Conservation (phyloP, 1,140 invertebrate species). For the Epicauta chinensis region DNA sequence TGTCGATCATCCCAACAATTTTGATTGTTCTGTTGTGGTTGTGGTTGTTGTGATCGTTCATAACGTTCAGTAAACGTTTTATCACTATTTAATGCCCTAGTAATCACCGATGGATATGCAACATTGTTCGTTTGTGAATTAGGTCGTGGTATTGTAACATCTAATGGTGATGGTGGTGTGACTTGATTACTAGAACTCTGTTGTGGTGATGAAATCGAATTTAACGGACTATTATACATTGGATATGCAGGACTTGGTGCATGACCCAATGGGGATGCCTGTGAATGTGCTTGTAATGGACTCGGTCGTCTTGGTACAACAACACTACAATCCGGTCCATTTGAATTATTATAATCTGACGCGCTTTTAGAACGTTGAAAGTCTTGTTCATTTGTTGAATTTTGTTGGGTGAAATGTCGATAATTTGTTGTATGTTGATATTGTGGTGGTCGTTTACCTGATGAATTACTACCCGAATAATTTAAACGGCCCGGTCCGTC, state of each 20-base stretch:
- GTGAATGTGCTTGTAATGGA: conserved; percentile 60
- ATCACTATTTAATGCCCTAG: conserved; percentile 56
- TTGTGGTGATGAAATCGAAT: conserved; percentile 61
- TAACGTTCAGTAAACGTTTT: conserved; percentile 57
- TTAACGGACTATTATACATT: conserved; percentile 71
- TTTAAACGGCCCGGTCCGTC: conserved; percentile 56
- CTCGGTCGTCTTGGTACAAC: conserved; percentile 60
- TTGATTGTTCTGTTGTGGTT: conserved; percentile 44
- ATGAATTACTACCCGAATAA: conserved; percentile 50
- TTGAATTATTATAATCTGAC: conserved; percentile 40
- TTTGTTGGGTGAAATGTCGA: conserved; percentile 43
- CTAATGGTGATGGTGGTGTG: conserved; percentile 60
- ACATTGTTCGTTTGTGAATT: conserved; percentile 55
- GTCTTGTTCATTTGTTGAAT: conserved; percentile 56
- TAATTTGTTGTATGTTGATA: conserved; percentile 34
- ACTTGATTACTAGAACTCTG: conserved; percentile 52
- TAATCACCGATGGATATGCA: conserved; percentile 66
- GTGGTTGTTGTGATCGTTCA: conserved; percentile 49
- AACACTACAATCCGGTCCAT: conserved; percentile 54
- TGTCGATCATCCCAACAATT: conserved; percentile 47
- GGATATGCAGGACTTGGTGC: conserved; percentile 69
- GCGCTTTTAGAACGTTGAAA: conserved; percentile 61
- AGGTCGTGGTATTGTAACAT: conserved; percentile 58
- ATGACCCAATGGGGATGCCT: conserved; percentile 52
- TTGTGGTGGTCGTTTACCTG: conserved; percentile 34